Percentiles rank a stretch among this genome's conserved stretches.
phyloP scores from a whole-genome alignment of 2,113 vertebrate species.

The Corythoichthys intestinalis region DNA sequence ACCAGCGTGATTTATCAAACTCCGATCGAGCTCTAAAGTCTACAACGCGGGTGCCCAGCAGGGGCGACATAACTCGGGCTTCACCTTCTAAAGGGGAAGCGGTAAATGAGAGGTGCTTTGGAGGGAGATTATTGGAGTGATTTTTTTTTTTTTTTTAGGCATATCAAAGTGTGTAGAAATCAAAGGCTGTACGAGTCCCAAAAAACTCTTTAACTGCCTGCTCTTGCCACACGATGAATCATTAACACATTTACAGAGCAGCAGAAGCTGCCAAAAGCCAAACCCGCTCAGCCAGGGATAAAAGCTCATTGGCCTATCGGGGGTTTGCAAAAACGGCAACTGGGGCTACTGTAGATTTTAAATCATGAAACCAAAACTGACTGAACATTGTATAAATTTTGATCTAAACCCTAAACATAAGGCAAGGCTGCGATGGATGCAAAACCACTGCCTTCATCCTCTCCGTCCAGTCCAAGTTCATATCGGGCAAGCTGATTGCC shows the following conservation, averaged over 20 bases:
- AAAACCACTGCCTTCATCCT: not conserved
- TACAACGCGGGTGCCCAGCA: slow-evolving; percentile 10
- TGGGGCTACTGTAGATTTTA: slow-evolving; percentile 4
- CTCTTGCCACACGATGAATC: slow-evolving; percentile 43
- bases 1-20: slow-evolving; percentile 25
- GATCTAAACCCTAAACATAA: not conserved
- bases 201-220: slow-evolving; percentile 24
- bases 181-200: slow-evolving; percentile 41
- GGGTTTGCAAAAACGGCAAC: slow-evolving; percentile 10
- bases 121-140: slow-evolving; percentile 40
- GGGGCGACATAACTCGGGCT: slow-evolving; percentile 17
- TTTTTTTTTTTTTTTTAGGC: slow-evolving; percentile 29
- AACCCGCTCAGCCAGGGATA: slow-evolving; percentile 10
- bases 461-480: slow-evolving; percentile 28
- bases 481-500: slow-evolving; percentile 25
- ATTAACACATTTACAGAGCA: slow-evolving; percentile 39
- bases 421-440: not conserved
- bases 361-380: slow-evolving; percentile 14
- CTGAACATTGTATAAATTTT: slow-evolving; percentile 9
- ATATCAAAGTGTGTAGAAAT: slow-evolving; percentile 55
- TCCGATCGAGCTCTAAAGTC: slow-evolving; percentile 20
- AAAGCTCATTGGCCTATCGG: slow-evolving; percentile 26
- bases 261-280: slow-evolving; percentile 11
- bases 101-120: slow-evolving; percentile 44
- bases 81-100: slow-evolving; percentile 36